Base-by-base conservation (phyloP, 2,113 vertebrate genomes). In the Mirounga angustirostris region DNA sequence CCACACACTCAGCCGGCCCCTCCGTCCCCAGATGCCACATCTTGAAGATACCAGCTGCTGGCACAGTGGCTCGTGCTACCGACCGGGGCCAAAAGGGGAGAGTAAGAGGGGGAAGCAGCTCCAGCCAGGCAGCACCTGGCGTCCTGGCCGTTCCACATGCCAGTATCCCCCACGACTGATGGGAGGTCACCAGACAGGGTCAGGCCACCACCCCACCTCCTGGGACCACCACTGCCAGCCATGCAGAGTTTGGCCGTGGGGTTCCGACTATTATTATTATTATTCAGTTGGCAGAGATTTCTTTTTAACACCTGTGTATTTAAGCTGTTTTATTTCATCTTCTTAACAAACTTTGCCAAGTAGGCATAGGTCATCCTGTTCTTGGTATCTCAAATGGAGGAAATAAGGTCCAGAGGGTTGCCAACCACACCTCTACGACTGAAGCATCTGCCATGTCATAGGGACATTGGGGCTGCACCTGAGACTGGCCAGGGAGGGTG, bases 371-470 rank as follows among this genome's bases (percentile, higher is more conserved):
- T 73, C 10, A 15, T 5, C 13, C 9, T 30, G 4, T n/a, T 80
- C n/a, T 59, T 52, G 7, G 76, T 33, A 59, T 67, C 74, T 80
- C 12, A 33, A 59, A 6, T 1, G 40, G n/a, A 69, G 11, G 67
- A 63, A 33, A 54, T 5, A 1, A 61, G 63, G 63, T 71, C 28
- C 71, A 28, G 26, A 54, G 63, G 21, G 36, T 19, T 8, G 3
- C n/a, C 56, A 50, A 22, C 33, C 30, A 22, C 28, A 58, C 13
- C 16, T 58, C 4, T 7, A 19, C 0, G 33, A 11, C 2, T 21
- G 18, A 69, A 61, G 10, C 10, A 0, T 18, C 10, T n/a, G 18
- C 6, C 21, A 1, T 8, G 13, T 43, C 2, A 0, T 16, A n/a
- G 10, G 2, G 15, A 80, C 43, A 69, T 30, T 36, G 12, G 24